phyloP scores from a whole-genome alignment of 2,888 invertebrate genomes.

The Beris chalybata region DNA sequence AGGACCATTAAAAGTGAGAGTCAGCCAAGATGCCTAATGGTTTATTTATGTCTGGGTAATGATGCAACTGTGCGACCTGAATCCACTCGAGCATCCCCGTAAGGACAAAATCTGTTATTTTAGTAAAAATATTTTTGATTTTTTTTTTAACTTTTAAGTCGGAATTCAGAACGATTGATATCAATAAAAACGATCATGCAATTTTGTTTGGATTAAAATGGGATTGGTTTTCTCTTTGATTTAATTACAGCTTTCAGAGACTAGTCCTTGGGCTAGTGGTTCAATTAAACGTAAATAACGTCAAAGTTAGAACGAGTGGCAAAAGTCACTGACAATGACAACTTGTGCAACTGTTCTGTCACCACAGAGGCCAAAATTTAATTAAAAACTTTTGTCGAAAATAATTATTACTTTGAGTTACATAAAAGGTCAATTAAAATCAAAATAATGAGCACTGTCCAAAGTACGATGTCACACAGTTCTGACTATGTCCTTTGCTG shows the following conservation, averaged over 20 bases:
- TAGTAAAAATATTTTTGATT: too few species aligned
- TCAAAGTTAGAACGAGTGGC: background rate
- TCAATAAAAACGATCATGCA: too few species aligned
- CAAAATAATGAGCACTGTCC: conserved; percentile 28
- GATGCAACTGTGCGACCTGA: conserved; percentile 37
- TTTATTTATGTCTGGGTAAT: conserved; percentile 39
- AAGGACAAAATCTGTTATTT: too few species aligned
- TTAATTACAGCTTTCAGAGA: too few species aligned
- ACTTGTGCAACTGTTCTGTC: background rate
- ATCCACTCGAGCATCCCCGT: conserved; percentile 9
- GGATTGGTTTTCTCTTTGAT: too few species aligned
- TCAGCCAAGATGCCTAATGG: conserved; percentile 38
- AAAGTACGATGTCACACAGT: background rate
- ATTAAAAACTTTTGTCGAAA: conserved; percentile 20
- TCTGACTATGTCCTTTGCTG: too few species aligned
- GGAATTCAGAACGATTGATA: too few species aligned
- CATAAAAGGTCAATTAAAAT: conserved; percentile 28
- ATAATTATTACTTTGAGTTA: conserved; percentile 4
- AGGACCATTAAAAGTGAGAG: conserved; percentile 39
- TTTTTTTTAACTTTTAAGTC: too few species aligned
- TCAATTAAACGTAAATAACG: too few species aligned
- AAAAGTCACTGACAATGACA: background rate
- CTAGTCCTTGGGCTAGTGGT: too few species aligned
- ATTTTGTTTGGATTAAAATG: too few species aligned
- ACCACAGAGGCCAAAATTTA: conserved; percentile 12